Conservation (phyloP, 2,113 vertebrate genomes). For the Halcyon malimbica region DNA sequence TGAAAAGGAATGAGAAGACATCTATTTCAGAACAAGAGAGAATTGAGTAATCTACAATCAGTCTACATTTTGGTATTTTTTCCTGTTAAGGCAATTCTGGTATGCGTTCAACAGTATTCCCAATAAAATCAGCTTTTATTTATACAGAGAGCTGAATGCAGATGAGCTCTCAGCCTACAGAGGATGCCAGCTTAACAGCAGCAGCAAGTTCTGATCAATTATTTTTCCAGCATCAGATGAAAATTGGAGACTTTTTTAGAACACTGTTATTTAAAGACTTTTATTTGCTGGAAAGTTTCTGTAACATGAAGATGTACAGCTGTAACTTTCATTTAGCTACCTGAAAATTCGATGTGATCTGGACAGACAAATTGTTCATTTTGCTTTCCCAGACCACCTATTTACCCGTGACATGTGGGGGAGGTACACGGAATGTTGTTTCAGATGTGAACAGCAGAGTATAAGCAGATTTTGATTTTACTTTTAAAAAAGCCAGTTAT, state of each 20-base stretch:
- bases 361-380: not conserved
- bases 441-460: not conserved
- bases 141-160: not conserved
- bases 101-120: not conserved
- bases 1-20: not conserved
- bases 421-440: not conserved
- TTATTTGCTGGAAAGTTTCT: not conserved
- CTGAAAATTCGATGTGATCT: not conserved
- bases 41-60: not conserved
- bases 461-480: not conserved
- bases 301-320: not conserved
- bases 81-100: not conserved
- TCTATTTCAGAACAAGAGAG: constrained; percentile 3
- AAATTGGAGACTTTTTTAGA: not conserved
- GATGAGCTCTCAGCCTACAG: not conserved
- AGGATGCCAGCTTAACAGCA: not conserved
- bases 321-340: not conserved
- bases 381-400: constrained; percentile 4
- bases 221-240: constrained; percentile 1
- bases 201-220: constrained; percentile 1
- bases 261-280: constrained; percentile 2
- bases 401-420: not conserved
- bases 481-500: not conserved
- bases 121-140: constrained; percentile 14
- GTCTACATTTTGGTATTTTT: not conserved